A percentile compares a stretch with the other conserved stretches of the same genome.
Evolutionary conservation across 2,888 invertebrate genomes (phyloP).

Genomic region (Mesorhabditis spiculigera): DNA sequence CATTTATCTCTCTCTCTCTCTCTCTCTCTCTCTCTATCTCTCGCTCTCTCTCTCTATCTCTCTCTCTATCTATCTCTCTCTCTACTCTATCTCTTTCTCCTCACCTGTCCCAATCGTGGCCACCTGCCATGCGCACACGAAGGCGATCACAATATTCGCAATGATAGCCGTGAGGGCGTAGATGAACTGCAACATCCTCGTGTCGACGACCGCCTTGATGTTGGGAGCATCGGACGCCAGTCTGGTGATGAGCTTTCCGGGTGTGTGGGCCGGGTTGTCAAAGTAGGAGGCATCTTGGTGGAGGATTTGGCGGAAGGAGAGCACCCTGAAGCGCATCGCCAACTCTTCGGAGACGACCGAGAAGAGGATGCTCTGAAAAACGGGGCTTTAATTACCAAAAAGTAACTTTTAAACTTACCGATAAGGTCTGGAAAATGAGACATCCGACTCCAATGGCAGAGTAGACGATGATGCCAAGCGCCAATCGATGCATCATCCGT

Average conservation of each 20-base stretch:
- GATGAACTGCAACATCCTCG: slow-evolving; percentile 59
- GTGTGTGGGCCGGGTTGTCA: slow-evolving; percentile 59
- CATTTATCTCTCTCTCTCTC: too few species aligned
- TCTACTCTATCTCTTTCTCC: too few species aligned
- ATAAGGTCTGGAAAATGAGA: slow-evolving; percentile 32
- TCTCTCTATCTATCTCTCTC: too few species aligned
- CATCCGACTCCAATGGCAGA: slow-evolving; percentile 32
- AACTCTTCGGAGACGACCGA: slow-evolving; percentile 46
- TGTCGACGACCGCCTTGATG: slow-evolving; percentile 60
- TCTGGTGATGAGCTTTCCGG: slow-evolving; percentile 59
- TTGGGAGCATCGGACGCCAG: slow-evolving; percentile 61
- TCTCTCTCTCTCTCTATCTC: too few species aligned
- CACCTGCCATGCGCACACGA: slow-evolving; percentile 61
- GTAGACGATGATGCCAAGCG: slow-evolving; percentile 39
- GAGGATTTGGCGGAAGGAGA: slow-evolving; percentile 54
- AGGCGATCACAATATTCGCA: slow-evolving; percentile 59
- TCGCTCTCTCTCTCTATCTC: too few species aligned
- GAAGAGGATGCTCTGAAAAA: slow-evolving; percentile 33
- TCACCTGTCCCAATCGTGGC: slow-evolving; percentile 25
- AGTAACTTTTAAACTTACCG: slow-evolving; percentile 25
- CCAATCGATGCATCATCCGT: slow-evolving; percentile 39
- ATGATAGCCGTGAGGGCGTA: slow-evolving; percentile 59
- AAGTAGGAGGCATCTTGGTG: slow-evolving; percentile 62
- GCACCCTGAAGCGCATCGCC: slow-evolving; percentile 46
- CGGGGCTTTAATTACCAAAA: neutral